Percentiles rank a stretch among this genome's conserved stretches.
These are phyloP conservation scores for Blastomussa wellsi DNA, from an alignment of 92 coral and sea anemone species.

Conservation along the genomic window DNA sequence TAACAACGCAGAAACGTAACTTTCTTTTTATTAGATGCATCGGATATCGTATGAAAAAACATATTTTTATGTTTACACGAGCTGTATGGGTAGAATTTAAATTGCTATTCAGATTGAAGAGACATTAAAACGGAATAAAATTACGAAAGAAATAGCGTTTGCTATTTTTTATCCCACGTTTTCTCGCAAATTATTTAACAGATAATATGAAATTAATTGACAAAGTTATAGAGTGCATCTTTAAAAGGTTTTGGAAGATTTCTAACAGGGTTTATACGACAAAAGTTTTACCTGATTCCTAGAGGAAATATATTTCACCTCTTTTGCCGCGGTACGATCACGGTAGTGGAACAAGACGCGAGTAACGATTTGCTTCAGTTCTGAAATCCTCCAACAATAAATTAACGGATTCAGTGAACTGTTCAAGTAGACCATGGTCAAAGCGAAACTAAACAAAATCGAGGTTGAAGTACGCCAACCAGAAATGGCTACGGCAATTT, in stretches of 20 bases:
- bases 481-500: slow-evolving; percentile 19
- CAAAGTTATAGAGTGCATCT: background rate
- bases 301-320: slow-evolving; percentile 6
- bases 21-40: too few species aligned
- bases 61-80: too few species aligned
- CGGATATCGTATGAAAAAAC: too few species aligned
- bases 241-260: background rate
- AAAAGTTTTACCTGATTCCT: slow-evolving; percentile 18
- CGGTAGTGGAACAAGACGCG: slow-evolving; percentile 5
- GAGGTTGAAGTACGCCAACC: slow-evolving; percentile 35
- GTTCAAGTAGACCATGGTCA: slow-evolving; percentile 58
- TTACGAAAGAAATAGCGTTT: too few species aligned
- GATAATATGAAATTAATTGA: too few species aligned
- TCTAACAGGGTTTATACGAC: background rate
- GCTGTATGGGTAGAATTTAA: background rate
- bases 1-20: too few species aligned
- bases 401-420: slow-evolving; percentile 56
- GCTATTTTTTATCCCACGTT: too few species aligned
- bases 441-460: slow-evolving; percentile 44
- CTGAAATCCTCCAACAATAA: slow-evolving; percentile 50
- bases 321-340: background rate
- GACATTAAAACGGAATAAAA: background rate
- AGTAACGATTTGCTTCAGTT: slow-evolving; percentile 21
- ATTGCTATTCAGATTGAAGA: too few species aligned
- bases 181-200: too few species aligned